Base-by-base conservation (phyloP, 2,113 vertebrate species). In the Pongo abelii region DNA sequence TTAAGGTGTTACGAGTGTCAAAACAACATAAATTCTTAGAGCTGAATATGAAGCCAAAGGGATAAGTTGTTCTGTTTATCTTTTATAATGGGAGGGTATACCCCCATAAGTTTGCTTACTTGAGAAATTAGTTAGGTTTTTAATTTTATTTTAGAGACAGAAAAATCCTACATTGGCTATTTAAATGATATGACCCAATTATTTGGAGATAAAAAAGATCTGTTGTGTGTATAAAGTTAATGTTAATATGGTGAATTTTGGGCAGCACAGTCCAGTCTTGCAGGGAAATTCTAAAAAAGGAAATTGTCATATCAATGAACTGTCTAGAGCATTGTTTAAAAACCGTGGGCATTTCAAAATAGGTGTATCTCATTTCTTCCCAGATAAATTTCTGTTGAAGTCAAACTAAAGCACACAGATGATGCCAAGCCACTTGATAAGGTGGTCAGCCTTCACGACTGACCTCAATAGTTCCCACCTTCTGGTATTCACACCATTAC, bases 101-200 rank as follows among this genome's bases (percentile, higher is more conserved):
- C 52, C 18, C 52, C 52, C 32, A 40, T 84, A 27, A 1, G 12
- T 10, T 11, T 72, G 6, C 23, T 92, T 84, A 69, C 4, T 80
- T 93, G 48, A 59, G 89, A 90, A 83, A 89, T 35, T 72, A 84
- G 10, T 50, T 79, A 61, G 30, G 5, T 38, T 93, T 46, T 46
- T 67, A n/a, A 83, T 84, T 59, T 94, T 77, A 93, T 70, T 94
- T 95, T 85, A 89, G 9, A 94, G 35, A 90, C 1, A 69, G 10
- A 43, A 84, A 35, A 70, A 93, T 27, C 22, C 23, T 38, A 81
- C 1, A 64, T 17, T 5, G 79, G 20, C 22, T 72, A 84, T 86
- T 94, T 85, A 75, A 92, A 90, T 84, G 4, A 35, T 5, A 43
- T 69, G 17, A 52, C 27, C 84, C 18, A 72, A 0, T 78, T 72